A percentile compares a stretch with the other conserved stretches of the same genome.
phyloP scores from a whole-genome alignment of 2,113 vertebrate species.

The Catharus minimus region DNA sequence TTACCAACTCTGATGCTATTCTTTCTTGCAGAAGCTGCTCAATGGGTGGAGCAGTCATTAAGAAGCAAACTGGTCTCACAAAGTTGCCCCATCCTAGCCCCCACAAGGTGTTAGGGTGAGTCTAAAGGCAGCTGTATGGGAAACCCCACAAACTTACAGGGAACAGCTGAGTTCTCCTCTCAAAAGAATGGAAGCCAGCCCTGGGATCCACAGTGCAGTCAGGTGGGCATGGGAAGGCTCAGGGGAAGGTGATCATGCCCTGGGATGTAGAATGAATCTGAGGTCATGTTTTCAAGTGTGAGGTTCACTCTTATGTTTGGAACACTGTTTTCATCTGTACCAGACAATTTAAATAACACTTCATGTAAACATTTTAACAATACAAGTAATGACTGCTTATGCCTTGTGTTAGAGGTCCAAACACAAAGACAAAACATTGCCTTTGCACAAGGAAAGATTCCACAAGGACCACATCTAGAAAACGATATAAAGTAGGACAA shows the following conservation, averaged over 20 bases:
- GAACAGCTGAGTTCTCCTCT: rapidly evolving
- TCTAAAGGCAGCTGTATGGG: rapidly evolving
- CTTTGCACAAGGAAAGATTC: conserved; percentile 11
- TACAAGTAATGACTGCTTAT: background rate
- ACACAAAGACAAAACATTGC: background rate
- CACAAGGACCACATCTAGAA: conserved; percentile 17
- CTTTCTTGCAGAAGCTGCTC: background rate
- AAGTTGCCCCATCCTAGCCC: background rate
- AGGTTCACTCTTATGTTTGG: background rate
- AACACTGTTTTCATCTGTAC: background rate
- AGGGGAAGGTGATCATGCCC: no score
- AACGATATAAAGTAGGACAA: background rate
- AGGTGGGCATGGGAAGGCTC: background rate
- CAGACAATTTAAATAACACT: background rate
- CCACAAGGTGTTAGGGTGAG: rapidly evolving
- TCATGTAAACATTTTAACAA: background rate
- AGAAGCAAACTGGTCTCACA: background rate
- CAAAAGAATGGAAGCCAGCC: background rate
- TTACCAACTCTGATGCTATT: background rate
- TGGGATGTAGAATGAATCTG: background rate
- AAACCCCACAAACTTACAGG: background rate
- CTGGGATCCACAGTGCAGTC: background rate
- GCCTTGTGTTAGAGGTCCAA: background rate
- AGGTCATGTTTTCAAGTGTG: background rate
- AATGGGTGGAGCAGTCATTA: background rate